Percentiles rank a stretch among this genome's conserved stretches.
These are phyloP conservation scores for Dermolepida albohirtum DNA, from an alignment of 2,888 invertebrate species.

Conservation along the genomic window DNA sequence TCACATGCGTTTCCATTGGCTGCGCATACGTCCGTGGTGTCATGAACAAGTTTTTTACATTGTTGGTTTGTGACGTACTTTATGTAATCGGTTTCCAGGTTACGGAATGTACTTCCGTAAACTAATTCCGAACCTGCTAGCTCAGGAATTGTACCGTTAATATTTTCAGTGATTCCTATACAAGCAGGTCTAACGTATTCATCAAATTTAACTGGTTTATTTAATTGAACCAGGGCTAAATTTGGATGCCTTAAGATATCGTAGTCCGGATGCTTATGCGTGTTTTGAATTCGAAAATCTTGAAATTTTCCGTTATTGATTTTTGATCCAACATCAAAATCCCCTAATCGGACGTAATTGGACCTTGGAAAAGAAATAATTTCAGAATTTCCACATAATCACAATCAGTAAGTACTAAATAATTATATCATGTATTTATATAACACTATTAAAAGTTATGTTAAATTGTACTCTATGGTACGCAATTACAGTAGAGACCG, in stretches of 20 bases:
- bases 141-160: conserved; percentile 53
- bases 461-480: no score
- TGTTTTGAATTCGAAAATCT: conserved; percentile 53
- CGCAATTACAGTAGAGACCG: no score
- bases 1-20: not conserved
- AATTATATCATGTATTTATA: no score
- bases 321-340: conserved; percentile 47
- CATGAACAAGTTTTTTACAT: not conserved
- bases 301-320: conserved; percentile 49
- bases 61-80: not conserved
- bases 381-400: no score
- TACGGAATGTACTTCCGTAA: not conserved
- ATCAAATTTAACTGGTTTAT: conserved; percentile 57
- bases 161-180: conserved; percentile 53
- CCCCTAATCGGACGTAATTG: conserved; percentile 51
- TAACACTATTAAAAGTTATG: no score
- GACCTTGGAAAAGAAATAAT: conserved; percentile 21
- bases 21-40: not conserved
- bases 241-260: conserved; percentile 64
- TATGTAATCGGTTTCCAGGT: conserved; percentile 1
- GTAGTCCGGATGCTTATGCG: conserved; percentile 62
- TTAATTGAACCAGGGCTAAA: conserved; percentile 64
- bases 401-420: no score
- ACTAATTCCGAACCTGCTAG: conserved; percentile 65
- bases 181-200: conserved; percentile 63